phyloP scores from a whole-genome alignment of 2,797 vertebrate genomes.

The Oophaga sylvatica region DNA sequence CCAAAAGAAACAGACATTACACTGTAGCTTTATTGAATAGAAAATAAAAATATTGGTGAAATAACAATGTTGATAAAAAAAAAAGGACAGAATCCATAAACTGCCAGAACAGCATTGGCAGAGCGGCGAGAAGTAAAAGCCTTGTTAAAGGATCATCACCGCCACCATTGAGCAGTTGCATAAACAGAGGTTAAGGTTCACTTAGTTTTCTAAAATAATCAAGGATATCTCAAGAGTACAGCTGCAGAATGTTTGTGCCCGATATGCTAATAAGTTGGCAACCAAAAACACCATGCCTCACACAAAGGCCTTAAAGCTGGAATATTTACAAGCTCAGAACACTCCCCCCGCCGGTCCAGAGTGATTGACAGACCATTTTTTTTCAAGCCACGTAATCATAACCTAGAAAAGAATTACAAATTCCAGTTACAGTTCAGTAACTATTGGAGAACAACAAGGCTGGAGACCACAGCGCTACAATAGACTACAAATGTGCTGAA shows the following conservation, averaged over 20 bases:
- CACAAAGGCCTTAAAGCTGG: background rate
- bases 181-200: background rate
- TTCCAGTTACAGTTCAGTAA: no score
- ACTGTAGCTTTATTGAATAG: background rate
- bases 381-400: no score
- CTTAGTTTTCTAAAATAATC: background rate
- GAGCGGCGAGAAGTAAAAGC: background rate
- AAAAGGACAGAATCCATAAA: background rate
- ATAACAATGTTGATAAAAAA: background rate
- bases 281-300: background rate
- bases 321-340: background rate
- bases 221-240: background rate
- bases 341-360: background rate
- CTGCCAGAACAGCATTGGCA: background rate
- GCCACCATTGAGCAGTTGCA: background rate
- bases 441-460: no score
- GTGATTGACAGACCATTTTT: background rate
- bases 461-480: background rate
- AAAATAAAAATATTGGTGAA: background rate
- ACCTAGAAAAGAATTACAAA: no score
- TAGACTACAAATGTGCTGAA: background rate
- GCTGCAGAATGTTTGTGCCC: conserved; percentile 4
- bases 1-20: background rate
- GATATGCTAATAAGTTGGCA: conserved; percentile 8
- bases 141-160: no score